Conservation (phyloP, 2,797 vertebrate species). For the Eleutherodactylus coqui region DNA sequence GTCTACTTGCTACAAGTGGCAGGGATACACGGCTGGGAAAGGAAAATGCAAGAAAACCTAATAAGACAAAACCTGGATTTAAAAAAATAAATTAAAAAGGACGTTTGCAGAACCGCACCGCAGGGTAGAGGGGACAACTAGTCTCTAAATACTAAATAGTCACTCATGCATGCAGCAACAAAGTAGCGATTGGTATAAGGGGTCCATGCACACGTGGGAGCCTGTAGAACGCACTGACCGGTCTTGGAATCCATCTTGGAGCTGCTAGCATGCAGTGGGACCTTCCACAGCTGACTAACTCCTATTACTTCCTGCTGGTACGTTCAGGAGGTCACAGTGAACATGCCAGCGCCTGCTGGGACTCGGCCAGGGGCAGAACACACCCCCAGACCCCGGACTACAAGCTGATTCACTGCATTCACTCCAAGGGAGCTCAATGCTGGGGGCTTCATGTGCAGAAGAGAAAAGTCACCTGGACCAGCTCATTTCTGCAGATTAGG, state of each 20-base stretch:
- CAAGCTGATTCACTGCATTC: constrained; percentile 26
- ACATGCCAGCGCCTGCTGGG: constrained; percentile 62
- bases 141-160: too few relatives aligned
- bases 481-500: background rate
- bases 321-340: constrained; percentile 64
- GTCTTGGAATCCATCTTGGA: constrained; percentile 89
- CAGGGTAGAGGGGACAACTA: too few relatives aligned
- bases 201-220: background rate
- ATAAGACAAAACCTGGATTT: too few relatives aligned
- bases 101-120: background rate
- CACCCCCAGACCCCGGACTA: constrained; percentile 40
- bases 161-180: background rate
- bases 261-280: constrained; percentile 70
- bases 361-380: constrained; percentile 49
- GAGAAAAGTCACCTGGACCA: background rate
- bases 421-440: background rate
- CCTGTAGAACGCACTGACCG: constrained; percentile 78
- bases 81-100: too few relatives aligned
- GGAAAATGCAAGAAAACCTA: background rate
- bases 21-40: background rate
- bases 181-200: too few relatives aligned
- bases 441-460: background rate
- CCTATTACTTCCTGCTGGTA: constrained; percentile 73
- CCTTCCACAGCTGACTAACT: constrained; percentile 66
- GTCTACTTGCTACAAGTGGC: background rate